These are phyloP conservation scores for Takifugu flavidus DNA, from an alignment of 2,113 vertebrate genomes.

Conservation along the genomic window DNA sequence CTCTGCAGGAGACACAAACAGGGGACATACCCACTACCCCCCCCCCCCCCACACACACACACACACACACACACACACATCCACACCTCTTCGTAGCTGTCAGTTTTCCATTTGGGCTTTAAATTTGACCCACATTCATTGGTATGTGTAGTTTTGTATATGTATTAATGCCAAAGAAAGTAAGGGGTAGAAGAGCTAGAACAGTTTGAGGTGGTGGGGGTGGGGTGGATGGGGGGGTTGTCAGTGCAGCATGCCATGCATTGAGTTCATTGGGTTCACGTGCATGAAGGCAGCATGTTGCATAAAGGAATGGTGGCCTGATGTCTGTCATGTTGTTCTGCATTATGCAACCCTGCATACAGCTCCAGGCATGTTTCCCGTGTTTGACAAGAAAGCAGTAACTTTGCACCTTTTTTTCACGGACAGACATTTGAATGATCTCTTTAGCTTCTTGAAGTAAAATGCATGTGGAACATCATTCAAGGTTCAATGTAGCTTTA, in stretches of 20 bases:
- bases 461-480: too few species aligned
- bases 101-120: conserved; percentile 59
- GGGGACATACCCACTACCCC: conserved; percentile 1
- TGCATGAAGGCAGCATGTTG: conserved; percentile 45
- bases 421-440: not conserved
- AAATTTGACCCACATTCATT: conserved; percentile 63
- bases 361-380: conserved; percentile 45
- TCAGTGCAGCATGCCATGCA: conserved; percentile 14
- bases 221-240: conserved; percentile 45
- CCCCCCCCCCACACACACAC: not conserved
- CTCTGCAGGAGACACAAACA: conserved; percentile 34
- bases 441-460: too few species aligned
- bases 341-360: conserved; percentile 43
- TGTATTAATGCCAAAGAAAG: conserved; percentile 49
- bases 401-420: not conserved
- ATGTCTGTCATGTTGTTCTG: conserved; percentile 31
- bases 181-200: conserved; percentile 28
- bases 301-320: conserved; percentile 42
- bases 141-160: conserved; percentile 52
- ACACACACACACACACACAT: conserved; percentile 19
- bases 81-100: conserved; percentile 45
- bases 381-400: conserved; percentile 4
- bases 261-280: conserved; percentile 53
- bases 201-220: conserved; percentile 13
- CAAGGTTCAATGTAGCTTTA: too few species aligned